These are phyloP conservation scores for Melinaea marsaeus DNA, from an alignment of 2,888 invertebrate species.

Conservation along the genomic window DNA sequence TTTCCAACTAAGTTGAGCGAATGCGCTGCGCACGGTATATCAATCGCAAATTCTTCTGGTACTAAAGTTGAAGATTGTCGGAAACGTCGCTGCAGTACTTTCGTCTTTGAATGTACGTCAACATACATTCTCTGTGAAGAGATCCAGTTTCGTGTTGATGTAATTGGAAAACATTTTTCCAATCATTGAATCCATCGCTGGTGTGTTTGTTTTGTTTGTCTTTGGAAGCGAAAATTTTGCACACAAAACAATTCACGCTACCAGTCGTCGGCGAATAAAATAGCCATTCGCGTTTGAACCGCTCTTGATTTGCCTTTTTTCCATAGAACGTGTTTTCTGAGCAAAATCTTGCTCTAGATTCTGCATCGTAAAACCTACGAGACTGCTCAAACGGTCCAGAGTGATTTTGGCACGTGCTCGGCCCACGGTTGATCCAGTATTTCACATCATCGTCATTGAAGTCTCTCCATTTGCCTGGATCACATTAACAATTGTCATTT, in stretches of 20 bases:
- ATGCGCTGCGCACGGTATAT: slow-evolving; percentile 18
- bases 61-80: background rate
- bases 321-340: background rate
- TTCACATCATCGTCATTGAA: too few relatives aligned
- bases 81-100: background rate
- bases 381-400: too few relatives aligned
- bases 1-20: too few relatives aligned
- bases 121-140: background rate
- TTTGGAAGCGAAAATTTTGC: background rate
- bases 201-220: background rate
- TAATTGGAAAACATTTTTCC: background rate
- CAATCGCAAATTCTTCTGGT: background rate
- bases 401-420: too few relatives aligned
- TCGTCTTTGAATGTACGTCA: background rate
- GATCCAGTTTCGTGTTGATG: too few relatives aligned
- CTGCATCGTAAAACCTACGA: too few relatives aligned
- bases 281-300: background rate
- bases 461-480: too few relatives aligned
- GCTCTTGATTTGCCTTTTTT: background rate
- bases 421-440: too few relatives aligned
- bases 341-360: too few relatives aligned
- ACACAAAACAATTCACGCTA: background rate
- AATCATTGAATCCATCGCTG: background rate
- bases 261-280: background rate
- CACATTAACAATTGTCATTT: too few relatives aligned